Evolutionary conservation across 2,888 invertebrate species (phyloP).

Genomic region (Platynereis dumerilii): DNA sequence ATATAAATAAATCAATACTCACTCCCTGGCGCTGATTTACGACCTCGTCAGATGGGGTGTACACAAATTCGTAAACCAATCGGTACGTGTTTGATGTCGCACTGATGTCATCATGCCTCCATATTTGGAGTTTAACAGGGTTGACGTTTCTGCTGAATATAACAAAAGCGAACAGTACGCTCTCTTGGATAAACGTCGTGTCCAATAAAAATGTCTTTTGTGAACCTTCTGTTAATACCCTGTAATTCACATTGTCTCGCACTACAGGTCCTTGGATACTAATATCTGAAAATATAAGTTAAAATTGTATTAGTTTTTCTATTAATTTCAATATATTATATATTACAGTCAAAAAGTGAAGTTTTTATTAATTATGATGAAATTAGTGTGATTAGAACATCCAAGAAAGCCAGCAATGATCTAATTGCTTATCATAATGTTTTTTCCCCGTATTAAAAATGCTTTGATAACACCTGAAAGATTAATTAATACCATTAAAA

Average conservation of each 20-base stretch:
- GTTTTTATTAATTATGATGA: too few species aligned
- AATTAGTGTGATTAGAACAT: too few species aligned
- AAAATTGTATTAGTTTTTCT: too few species aligned
- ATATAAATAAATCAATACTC: too few species aligned
- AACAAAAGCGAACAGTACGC: neutral
- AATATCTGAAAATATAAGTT: neutral
- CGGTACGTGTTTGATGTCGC: neutral
- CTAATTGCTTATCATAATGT: too few species aligned
- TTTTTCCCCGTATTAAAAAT: too few species aligned
- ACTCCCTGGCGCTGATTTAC: neutral
- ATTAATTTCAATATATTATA: too few species aligned
- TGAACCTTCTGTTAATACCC: neutral
- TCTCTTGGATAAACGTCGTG: neutral
- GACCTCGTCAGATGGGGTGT: neutral
- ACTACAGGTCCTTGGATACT: neutral
- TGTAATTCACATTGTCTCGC: neutral
- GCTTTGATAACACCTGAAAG: too few species aligned
- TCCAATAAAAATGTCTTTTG: slow-evolving; percentile 1
- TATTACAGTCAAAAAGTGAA: too few species aligned
- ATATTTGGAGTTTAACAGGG: slow-evolving; percentile 3
- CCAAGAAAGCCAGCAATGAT: too few species aligned
- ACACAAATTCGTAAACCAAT: neutral
- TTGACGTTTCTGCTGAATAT: neutral
- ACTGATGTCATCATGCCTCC: neutral
- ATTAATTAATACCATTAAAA: too few species aligned